Evolutionary conservation across 2,113 vertebrate genomes (phyloP), one percentile per base, ranked within the genome.

Genomic region (Daboia siamensis): DNA sequence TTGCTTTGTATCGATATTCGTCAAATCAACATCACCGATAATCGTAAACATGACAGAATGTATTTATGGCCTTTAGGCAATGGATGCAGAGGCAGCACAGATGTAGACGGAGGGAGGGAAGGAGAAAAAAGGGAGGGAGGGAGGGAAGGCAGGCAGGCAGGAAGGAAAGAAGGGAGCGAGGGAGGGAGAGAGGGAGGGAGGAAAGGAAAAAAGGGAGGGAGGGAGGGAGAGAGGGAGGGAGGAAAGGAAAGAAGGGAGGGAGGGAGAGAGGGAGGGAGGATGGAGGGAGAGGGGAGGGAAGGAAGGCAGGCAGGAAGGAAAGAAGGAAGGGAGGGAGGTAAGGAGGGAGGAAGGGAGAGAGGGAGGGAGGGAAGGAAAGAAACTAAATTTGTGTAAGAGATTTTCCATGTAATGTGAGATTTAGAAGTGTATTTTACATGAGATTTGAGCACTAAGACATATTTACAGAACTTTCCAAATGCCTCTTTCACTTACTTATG

Each of bases 1-100:
- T 97, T 97, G 97, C 97, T 95, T 97, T 96, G 95, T 97, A 97
- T 97, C 96, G 97, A 97, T 97, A 97, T 97, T 97, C 97, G 97
- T 98, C 97, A 97, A 97, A 94, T 95, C 90, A 94, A 97, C 97
- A 97, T 97, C 97, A 96, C 97, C 96, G 97, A 97, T 98, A 97
- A 97, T 96, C 97, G 96, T 97, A 97, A 98, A 97, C 97, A 94
- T 95, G 97, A 96, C 97, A 97, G 90, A 48, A 48, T 59, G 93
- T 97, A 98, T 98, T 98, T 97, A 98, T 95, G 92, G 95, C 88
- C 91, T 2, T 87, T 91, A 54, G 85, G 94, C 93, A 61, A 7
- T 39, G 92, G 95, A 94, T 89, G 7, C 90, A 7, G 44, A 88
- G 94, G 54, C 95, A 94, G 92, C 91, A 94, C 10, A 61, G 93